A percentile compares a stretch with the other conserved stretches of the same genome.
Evolutionary conservation across 92 coral and sea anemone species (phyloP).

Genomic region (Montipora capitata): DNA sequence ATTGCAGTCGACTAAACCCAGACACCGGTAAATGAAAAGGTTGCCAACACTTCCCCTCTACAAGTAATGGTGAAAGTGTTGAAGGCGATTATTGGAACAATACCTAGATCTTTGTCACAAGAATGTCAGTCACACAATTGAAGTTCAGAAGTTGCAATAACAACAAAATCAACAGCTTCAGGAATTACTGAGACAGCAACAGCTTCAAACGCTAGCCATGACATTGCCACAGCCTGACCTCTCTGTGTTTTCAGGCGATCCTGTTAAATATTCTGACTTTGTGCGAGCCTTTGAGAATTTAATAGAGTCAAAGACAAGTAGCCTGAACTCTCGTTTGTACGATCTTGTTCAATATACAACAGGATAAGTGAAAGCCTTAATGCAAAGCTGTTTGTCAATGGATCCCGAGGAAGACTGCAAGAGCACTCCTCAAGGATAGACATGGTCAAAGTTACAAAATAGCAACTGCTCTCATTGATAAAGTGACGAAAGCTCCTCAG

Average conservation of each 20-base stretch:
- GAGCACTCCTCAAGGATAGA: constrained; percentile 63
- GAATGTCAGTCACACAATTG: constrained; percentile 36
- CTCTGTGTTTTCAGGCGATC: constrained; percentile 69
- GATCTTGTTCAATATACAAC: constrained; percentile 71
- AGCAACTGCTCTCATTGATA: constrained; percentile 65
- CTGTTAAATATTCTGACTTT: constrained; percentile 62
- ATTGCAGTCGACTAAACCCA: background rate
- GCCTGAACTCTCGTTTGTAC: constrained; percentile 66
- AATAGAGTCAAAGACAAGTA: constrained; percentile 61
- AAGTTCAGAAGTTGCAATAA: constrained; percentile 40
- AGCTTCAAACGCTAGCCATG: constrained; percentile 61
- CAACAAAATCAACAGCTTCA: constrained; percentile 49
- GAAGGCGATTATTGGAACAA: constrained; percentile 14
- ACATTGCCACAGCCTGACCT: constrained; percentile 70
- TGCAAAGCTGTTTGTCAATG: constrained; percentile 77
- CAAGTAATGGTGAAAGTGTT: background rate
- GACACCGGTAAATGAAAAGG: background rate
- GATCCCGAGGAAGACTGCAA: constrained; percentile 55
- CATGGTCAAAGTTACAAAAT: constrained; percentile 80
- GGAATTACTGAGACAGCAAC: constrained; percentile 48
- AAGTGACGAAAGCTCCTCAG: constrained; percentile 48
- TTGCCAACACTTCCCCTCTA: background rate
- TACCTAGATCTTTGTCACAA: constrained; percentile 18
- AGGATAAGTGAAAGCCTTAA: constrained; percentile 80
- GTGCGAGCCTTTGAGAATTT: constrained; percentile 69